These are phyloP conservation scores for Lepidotrigona ventralis DNA, from an alignment of 1,140 invertebrate genomes.

Conservation along the genomic window DNA sequence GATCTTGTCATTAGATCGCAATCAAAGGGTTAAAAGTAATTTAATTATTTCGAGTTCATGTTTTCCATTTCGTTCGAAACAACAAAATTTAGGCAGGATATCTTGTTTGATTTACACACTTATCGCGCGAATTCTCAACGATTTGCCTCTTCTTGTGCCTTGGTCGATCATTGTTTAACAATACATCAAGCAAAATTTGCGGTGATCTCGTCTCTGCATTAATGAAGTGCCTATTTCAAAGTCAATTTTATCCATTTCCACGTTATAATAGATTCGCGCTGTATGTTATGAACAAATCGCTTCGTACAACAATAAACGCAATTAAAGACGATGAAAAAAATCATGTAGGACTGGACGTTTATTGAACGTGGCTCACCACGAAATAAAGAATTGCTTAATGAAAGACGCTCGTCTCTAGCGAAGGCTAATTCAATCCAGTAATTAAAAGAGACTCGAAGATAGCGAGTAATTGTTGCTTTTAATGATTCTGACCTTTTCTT, in stretches of 20 bases:
- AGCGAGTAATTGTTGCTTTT: slow-evolving; percentile 25
- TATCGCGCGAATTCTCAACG: too few relatives aligned
- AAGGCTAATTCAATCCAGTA: slow-evolving; percentile 41
- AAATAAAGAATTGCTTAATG: not conserved
- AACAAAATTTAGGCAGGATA: too few relatives aligned
- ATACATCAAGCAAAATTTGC: not conserved
- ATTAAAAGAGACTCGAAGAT: slow-evolving; percentile 35
- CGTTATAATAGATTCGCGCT: not conserved
- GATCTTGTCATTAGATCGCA: too few relatives aligned
- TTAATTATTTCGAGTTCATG: too few relatives aligned
- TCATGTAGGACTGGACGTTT: not conserved
- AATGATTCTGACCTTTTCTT: slow-evolving; percentile 28
- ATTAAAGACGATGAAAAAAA: not conserved
- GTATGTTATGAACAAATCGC: not conserved
- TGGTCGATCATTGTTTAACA: too few relatives aligned
- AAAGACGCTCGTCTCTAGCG: slow-evolving; percentile 6
- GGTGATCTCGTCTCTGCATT: not conserved
- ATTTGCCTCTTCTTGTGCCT: not conserved
- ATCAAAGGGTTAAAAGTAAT: too few relatives aligned
- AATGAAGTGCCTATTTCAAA: not conserved
- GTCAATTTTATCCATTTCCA: not conserved
- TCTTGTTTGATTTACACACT: too few relatives aligned
- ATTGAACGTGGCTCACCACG: not conserved
- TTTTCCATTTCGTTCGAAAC: too few relatives aligned
- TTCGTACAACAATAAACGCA: not conserved